phyloP scores from a whole-genome alignment of 2,797 vertebrate species.

The Vipera latastei region DNA sequence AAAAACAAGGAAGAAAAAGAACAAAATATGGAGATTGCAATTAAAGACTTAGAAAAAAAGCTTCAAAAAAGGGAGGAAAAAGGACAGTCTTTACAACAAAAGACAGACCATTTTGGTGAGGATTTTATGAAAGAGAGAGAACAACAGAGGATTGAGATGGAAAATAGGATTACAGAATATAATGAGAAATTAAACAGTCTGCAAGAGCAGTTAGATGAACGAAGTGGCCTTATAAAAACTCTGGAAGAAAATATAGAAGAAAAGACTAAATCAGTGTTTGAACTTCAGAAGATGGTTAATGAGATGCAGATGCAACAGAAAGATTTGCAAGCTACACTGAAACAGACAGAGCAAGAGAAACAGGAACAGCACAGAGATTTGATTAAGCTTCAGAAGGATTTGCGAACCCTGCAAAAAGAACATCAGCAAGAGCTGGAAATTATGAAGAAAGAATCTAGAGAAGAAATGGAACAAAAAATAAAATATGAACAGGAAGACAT shows the following conservation, averaged over 20 bases:
- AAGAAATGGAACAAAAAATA: slow-evolving; percentile 84
- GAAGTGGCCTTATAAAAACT: slow-evolving; percentile 56
- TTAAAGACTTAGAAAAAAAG: slow-evolving; percentile 66
- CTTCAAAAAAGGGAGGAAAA: slow-evolving; percentile 65
- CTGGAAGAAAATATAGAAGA: slow-evolving; percentile 61
- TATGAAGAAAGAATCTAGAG: slow-evolving; percentile 82
- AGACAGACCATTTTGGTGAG: slow-evolving; percentile 66
- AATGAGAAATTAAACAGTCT: slow-evolving; percentile 67
- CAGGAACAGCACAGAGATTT: slow-evolving; percentile 86
- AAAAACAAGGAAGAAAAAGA: slow-evolving; percentile 58
- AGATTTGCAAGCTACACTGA: slow-evolving; percentile 75
- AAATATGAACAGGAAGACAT: slow-evolving; percentile 88
- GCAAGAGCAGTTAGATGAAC: slow-evolving; percentile 63
- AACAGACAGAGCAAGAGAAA: slow-evolving; percentile 81
- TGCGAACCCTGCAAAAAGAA: slow-evolving; percentile 85
- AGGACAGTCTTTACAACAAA: slow-evolving; percentile 63
- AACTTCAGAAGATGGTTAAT: slow-evolving; percentile 57
- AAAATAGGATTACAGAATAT: slow-evolving; percentile 59
- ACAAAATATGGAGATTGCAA: slow-evolving; percentile 66
- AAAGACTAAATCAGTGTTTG: slow-evolving; percentile 52
- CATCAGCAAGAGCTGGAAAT: slow-evolving; percentile 88
- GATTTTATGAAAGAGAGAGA: slow-evolving; percentile 60
- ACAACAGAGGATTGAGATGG: slow-evolving; percentile 56
- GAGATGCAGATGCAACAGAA: slow-evolving; percentile 59
- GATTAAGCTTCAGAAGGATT: slow-evolving; percentile 84